Percentiles rank a stretch among this genome's conserved stretches.
Evolutionary conservation across 2,113 vertebrate species (phyloP).

Genomic region (Coturnix japonica): DNA sequence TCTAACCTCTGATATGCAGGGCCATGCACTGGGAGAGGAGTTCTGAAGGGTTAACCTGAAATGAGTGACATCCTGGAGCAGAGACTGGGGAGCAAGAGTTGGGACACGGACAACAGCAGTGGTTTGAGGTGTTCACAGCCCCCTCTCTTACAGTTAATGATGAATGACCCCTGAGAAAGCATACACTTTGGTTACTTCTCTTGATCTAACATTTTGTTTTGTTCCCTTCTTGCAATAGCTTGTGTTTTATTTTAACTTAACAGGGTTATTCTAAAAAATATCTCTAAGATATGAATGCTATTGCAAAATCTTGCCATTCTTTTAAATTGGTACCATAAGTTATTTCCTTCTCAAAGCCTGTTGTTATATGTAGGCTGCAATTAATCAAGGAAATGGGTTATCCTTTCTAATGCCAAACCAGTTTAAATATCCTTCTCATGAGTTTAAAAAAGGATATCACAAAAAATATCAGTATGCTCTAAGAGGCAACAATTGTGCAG

Average conservation of each 20-base stretch:
- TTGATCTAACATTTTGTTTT: constrained; percentile 37
- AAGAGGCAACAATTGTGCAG: neutral
- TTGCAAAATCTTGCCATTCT: constrained; percentile 42
- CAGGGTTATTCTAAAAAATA: constrained; percentile 38
- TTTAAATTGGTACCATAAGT: constrained; percentile 61
- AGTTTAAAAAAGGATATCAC: constrained; percentile 6
- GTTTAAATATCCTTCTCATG: constrained; percentile 47
- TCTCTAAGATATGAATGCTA: constrained; percentile 32
- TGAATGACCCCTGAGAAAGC: constrained; percentile 4
- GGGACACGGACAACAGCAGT: neutral
- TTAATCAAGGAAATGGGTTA: constrained; percentile 68
- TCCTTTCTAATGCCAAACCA: constrained; percentile 50
- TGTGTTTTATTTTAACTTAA: constrained; percentile 42
- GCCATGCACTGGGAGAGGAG: fast-evolving
- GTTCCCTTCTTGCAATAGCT: neutral
- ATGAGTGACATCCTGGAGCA: neutral
- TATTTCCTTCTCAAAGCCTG: constrained; percentile 47
- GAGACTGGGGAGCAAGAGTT: no score
- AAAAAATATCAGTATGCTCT: neutral
- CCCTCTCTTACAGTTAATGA: neutral
- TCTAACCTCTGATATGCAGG: fast-evolving
- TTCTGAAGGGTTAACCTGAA: neutral
- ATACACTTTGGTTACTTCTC: neutral
- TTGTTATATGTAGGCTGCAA: constrained; percentile 39
- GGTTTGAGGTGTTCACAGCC: neutral